phyloP scores from a whole-genome alignment of 2,888 invertebrate genomes.

The Xestia sexstrigata region DNA sequence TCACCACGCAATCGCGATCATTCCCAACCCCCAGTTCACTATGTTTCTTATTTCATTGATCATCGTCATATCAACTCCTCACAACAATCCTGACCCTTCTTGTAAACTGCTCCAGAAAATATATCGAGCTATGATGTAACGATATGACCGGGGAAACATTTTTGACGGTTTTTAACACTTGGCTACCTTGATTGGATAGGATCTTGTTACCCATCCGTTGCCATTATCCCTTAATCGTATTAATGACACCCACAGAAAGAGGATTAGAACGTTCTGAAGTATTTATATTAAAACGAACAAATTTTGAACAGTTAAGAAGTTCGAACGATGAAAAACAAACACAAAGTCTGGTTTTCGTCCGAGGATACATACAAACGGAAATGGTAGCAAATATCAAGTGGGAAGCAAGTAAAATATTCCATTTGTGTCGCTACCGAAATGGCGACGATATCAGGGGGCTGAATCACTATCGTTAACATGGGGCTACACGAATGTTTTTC shows the following conservation, averaged over 20 bases:
- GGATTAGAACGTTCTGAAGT: constrained; percentile 1
- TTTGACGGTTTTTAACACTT: neutral
- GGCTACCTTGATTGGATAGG: neutral
- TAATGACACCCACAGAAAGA: constrained; percentile 19
- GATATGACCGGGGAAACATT: neutral
- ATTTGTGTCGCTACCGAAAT: constrained; percentile 52
- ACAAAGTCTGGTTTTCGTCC: constrained; percentile 5
- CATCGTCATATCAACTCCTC: neutral
- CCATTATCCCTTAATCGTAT: constrained; percentile 25
- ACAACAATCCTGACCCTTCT: neutral
- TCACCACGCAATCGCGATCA: neutral
- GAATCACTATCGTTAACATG: constrained; percentile 46
- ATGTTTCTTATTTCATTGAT: neutral
- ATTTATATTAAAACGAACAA: neutral
- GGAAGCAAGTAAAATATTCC: constrained; percentile 48
- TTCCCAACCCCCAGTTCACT: neutral
- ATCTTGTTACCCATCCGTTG: neutral
- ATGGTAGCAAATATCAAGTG: constrained; percentile 33
- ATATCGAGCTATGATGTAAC: constrained; percentile 3
- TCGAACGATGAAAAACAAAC: neutral
- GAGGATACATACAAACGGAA: constrained; percentile 26
- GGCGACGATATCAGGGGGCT: constrained; percentile 37
- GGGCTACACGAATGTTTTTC: constrained; percentile 28
- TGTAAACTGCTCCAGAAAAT: neutral
- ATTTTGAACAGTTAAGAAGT: constrained; percentile 2